Conservation (phyloP, 2,113 vertebrate genomes). For the Forbesichthys agassizii region DNA sequence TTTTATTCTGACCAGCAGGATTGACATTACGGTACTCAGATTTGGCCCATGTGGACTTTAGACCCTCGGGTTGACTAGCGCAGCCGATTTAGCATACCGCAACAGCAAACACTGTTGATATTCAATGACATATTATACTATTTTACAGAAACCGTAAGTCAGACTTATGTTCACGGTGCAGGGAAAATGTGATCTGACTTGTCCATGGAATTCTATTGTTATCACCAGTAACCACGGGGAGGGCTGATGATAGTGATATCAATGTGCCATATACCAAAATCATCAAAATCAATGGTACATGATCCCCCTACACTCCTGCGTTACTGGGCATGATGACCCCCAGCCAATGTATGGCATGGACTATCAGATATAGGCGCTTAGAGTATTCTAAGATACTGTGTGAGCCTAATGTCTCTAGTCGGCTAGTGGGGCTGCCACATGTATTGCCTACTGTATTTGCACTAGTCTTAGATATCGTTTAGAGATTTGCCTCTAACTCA, state of each 20-base stretch:
- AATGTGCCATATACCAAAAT: too few relatives aligned
- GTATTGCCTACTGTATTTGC: conserved; percentile 14
- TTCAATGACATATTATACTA: too few relatives aligned
- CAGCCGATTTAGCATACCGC: too few relatives aligned
- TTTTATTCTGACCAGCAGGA: not conserved
- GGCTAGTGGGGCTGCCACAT: not conserved
- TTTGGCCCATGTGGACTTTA: conserved; percentile 45
- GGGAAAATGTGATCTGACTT: too few relatives aligned
- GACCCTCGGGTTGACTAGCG: too few relatives aligned
- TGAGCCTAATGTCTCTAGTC: not conserved
- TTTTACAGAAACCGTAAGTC: too few relatives aligned
- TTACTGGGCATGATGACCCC: not conserved
- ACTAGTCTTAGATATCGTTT: conserved; percentile 8
- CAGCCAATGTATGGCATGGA: not conserved
- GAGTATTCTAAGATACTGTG: too few relatives aligned
- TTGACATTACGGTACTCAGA: not conserved
- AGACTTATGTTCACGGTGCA: too few relatives aligned
- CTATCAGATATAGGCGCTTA: not conserved
- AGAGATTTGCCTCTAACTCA: conserved; percentile 24
- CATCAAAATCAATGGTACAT: not conserved
- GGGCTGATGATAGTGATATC: too few relatives aligned
- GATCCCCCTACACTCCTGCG: conserved; percentile 16
- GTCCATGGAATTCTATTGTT: too few relatives aligned
- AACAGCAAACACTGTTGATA: too few relatives aligned
- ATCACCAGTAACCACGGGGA: too few relatives aligned